Evolutionary conservation across 2,113 vertebrate genomes (phyloP), one percentile per base, ranked within the genome.

Genomic region (Rhinolophus sinicus): DNA sequence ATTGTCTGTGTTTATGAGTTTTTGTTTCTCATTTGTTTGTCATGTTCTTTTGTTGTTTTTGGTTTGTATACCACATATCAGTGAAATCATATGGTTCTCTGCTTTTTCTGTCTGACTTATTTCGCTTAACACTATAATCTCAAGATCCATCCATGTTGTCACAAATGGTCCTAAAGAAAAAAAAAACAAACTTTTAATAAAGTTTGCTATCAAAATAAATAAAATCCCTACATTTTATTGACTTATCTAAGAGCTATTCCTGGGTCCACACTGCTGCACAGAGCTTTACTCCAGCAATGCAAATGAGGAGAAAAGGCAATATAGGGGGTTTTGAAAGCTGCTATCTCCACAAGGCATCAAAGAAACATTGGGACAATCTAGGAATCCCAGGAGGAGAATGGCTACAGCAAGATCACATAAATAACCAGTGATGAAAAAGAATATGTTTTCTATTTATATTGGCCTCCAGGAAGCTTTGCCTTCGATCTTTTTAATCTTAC

Each of bases 131-230:
- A 44, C 7, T 44, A 44, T 44, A 44, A 44, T 44, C 40, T 44
- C 40, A 44, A 44, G 40, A 44, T 44, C 40, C 40, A 44, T 44
- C 40, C 40, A 44, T 44, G 40, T 44, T 44, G 40, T 44, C 40
- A 44, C 40, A 44, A 44, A 44, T 44, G 6, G 40, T 44, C 40
- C 6, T 44, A 44, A 5, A 44, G 40, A 44, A 44, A 44, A 44
- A 44, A 44, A 44, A 44, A 44, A 3, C n/a, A n/a, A 77, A 80
- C 33, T 6, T 92, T 96, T 94, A 98, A 96, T 65, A 97, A 97
- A 96, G 70, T 90, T 90, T 77, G 30, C 77, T 97, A 93, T 83
- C 28, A 72, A 92, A 93, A 80, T 72, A 97, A 98, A 94, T 97
- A 97, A 96, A 96, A 76, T 73, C 8, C 0, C 19, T 81, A 75